Percentiles rank a stretch among this genome's conserved stretches.
phyloP scores from a whole-genome alignment of 2,113 vertebrate genomes.

The Brachirus orientalis region DNA sequence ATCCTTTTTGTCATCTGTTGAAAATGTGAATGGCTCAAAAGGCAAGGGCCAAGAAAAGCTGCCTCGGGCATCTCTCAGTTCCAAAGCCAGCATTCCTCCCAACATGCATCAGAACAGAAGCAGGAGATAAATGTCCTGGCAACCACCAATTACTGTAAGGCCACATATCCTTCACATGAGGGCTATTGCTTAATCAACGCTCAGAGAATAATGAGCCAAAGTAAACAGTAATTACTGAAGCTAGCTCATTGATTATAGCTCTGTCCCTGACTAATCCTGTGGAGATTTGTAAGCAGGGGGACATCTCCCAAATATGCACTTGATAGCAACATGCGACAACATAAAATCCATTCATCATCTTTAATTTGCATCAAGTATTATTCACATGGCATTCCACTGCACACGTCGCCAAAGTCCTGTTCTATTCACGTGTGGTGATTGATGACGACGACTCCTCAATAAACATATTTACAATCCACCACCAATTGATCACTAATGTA shows the following conservation, averaged over 20 bases:
- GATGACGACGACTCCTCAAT: constrained; percentile 7
- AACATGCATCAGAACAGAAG: constrained; percentile 43
- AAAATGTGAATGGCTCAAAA: constrained; percentile 49
- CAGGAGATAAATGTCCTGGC: constrained; percentile 35
- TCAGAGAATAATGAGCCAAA: constrained; percentile 58
- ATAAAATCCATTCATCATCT: constrained; percentile 3
- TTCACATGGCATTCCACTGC: background rate
- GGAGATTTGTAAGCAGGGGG: constrained; percentile 3
- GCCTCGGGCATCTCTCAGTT: constrained; percentile 20
- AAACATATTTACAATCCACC: constrained; percentile 16
- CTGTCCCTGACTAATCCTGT: background rate
- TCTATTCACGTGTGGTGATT: constrained; percentile 16
- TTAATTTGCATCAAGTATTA: no score
- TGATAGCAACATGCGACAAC: constrained; percentile 8
- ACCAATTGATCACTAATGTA: constrained; percentile 45
- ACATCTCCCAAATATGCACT: constrained; percentile 30
- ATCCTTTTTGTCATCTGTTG: no score
- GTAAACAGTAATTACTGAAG: constrained; percentile 67
- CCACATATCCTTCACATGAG: constrained; percentile 47
- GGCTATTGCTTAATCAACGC: constrained; percentile 60
- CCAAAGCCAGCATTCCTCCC: constrained; percentile 46
- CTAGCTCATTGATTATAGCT: constrained; percentile 55
- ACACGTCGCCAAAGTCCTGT: background rate
- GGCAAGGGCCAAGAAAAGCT: constrained; percentile 46
- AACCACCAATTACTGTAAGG: constrained; percentile 65